Percentiles rank a stretch among this genome's conserved stretches.
These are phyloP conservation scores for Cyrtonyx montezumae DNA, from an alignment of 2,113 vertebrate species.

Conservation along the genomic window DNA sequence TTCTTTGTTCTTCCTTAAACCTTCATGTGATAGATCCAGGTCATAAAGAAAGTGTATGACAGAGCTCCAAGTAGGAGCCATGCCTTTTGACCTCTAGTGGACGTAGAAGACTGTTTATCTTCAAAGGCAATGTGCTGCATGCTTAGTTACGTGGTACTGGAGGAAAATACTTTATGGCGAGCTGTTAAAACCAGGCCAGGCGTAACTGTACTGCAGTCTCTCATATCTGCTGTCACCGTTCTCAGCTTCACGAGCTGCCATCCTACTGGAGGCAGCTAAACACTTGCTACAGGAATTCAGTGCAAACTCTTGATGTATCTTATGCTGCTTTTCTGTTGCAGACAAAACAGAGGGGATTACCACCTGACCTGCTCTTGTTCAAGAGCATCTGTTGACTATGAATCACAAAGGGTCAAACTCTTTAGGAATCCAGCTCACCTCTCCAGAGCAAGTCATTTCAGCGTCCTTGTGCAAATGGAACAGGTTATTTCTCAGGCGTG, in stretches of 20 bases:
- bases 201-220: not conserved
- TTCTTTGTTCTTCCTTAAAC: not conserved
- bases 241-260: not conserved
- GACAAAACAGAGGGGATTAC: not conserved
- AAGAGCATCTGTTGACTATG: not conserved
- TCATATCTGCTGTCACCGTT: not conserved
- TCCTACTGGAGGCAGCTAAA: not conserved
- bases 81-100: not conserved
- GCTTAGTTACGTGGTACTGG: not conserved
- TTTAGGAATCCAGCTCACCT: not conserved
- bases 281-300: not conserved
- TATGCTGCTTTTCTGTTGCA: not conserved
- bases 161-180: not conserved
- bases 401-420: not conserved
- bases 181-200: not conserved
- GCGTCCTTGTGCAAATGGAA: not conserved
- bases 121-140: not conserved
- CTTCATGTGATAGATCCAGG: not conserved
- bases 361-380: not conserved
- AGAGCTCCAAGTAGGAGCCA: not conserved
- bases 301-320: not conserved
- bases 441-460: not conserved
- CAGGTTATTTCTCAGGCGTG: not conserved
- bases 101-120: not conserved
- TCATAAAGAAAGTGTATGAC: not conserved